Base-by-base conservation (phyloP, 2,888 invertebrate genomes). In the Cybosia mesomella region DNA sequence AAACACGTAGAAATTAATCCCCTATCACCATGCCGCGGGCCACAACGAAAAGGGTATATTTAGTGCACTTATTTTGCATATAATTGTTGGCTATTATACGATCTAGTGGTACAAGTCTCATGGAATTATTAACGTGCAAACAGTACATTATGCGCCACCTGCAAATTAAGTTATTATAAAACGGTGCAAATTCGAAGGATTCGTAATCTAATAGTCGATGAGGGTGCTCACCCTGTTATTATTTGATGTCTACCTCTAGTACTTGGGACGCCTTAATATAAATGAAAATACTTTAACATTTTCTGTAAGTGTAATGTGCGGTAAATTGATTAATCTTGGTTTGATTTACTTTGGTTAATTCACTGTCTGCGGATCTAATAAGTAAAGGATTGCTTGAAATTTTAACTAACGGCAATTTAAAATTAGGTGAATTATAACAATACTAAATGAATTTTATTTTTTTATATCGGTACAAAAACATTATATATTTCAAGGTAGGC, bases 151-250 rank as follows among this genome's bases (percentile, higher is more conserved):
- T 72, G 67, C 75, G 70, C 72, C 68, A 72, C 76, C 74, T 73
- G 72, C 76, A 87, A n/a, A 87, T 87, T 87, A 88, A 75, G 82
- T 78, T 67, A 85, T 83, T 85, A 86, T 77, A 77, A 79, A 77
- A 78, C 76, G 79, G 79, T 76, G 83, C 79, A 81, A 86, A 85
- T 85, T 84, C 79, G 74, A 76, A 81, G 67, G 72, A 60, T 53
- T 54, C 21, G 70, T 74, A 68, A 64, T 74, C 68, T 80, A 72
- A 67, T 76, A 72, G 67, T 74, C 72, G 73, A 81, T 77, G 71
- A 80, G 66, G 71, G 68, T 71, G 74, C 72, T 71, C 73, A 83
- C 83, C 84, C 85, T 77, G 73, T 75, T 81, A 83, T 89, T 85
- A 87, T 83, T 78, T 82, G 74, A 66, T 69, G 70, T 68, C 77